A percentile compares a stretch with the other conserved stretches of the same genome.
Conservation (phyloP, 2,113 vertebrate species). For the Oncorhynchus gorbuscha region DNA sequence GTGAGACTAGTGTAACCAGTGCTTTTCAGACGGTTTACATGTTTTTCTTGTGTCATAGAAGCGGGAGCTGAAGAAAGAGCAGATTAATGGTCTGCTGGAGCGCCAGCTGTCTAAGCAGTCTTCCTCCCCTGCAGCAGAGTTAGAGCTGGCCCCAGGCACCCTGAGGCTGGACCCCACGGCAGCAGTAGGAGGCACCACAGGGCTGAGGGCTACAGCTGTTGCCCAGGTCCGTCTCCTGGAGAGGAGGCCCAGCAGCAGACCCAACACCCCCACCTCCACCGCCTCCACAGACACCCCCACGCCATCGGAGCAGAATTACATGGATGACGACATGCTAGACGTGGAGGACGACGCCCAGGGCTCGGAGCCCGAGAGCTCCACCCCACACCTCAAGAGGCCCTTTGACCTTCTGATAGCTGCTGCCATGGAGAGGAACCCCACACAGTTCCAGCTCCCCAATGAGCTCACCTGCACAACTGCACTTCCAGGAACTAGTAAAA, state of each 20-base stretch:
- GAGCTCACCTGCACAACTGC: constrained; percentile 97
- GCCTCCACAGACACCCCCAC: constrained; percentile 89
- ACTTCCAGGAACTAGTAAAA: constrained; percentile 98
- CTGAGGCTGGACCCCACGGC: constrained; percentile 79
- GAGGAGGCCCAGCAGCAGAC: constrained; percentile 87
- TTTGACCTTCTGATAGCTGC: constrained; percentile 97
- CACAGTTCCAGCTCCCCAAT: constrained; percentile 96
- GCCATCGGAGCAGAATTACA: constrained; percentile 92
- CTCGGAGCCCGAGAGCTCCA: constrained; percentile 81
- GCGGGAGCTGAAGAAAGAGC: constrained; percentile 94
- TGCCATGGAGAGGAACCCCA: constrained; percentile 97
- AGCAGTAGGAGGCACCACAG: constrained; percentile 55
- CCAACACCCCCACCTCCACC: constrained; percentile 93
- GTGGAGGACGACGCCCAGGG: constrained; percentile 89
- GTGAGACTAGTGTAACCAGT: too few species aligned
- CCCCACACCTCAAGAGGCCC: constrained; percentile 81
- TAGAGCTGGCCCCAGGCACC: constrained; percentile 72
- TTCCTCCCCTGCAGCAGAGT: constrained; percentile 85
- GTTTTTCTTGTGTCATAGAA: constrained; percentile 71
- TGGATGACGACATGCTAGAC: constrained; percentile 92
- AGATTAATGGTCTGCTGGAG: constrained; percentile 92
- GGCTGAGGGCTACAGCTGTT: constrained; percentile 75
- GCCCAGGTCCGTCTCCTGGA: constrained; percentile 91
- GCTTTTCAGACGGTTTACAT: background rate
- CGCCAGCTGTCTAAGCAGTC: constrained; percentile 81